Base-by-base conservation (phyloP, 2,113 vertebrate species). In the Ursus arctos region DNA sequence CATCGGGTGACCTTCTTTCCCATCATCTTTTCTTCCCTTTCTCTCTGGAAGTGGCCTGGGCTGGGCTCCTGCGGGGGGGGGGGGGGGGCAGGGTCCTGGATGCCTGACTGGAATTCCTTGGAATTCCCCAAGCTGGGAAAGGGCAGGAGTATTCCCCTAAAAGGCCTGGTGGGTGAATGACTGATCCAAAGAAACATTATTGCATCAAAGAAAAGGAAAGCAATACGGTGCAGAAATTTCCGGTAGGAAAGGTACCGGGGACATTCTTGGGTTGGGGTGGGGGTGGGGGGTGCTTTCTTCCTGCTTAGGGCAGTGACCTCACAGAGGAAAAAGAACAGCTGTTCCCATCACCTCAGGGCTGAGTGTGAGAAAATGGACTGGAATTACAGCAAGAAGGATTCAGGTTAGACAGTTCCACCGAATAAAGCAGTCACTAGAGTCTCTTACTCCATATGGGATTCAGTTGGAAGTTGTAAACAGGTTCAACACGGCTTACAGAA, bases 81-180 rank as follows among this genome's bases (percentile, higher is more conserved):
- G 1, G 40, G 11, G 40, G 16, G n/a, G 28, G 51, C 82, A 82
- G 76, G 95, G 93, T 87, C 88, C 55, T 72, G 69, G n/a, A 26
- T 22, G 59, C 59, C 87, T 95, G 92, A 72, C 69, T 74, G 5
- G 0, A 76, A 43, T 80, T 72, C 40, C 85, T 82, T 16, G 96
- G 98, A 97, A 98, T 97, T 98, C 82, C 95, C 96, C 97, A 10
- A 53, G 55, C 83, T 3, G 18, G 7, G 63, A 33, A 77, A 49
- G 4, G 43, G 76, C 88, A 8, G 67, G 55, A 31, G 22, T 71
- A 96, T 97, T 95, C 11, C 98, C 98, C 98, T 98, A 98, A 94
- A 98, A 98, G 98, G 98, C 80, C 94, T 49, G 88, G 71, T 16
- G 91, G 59, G 57, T 24, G 76, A 74, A 9, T 24, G 76, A 33